phyloP scores from a whole-genome alignment of 2,888 invertebrate species.

The Euphydryas editha region DNA sequence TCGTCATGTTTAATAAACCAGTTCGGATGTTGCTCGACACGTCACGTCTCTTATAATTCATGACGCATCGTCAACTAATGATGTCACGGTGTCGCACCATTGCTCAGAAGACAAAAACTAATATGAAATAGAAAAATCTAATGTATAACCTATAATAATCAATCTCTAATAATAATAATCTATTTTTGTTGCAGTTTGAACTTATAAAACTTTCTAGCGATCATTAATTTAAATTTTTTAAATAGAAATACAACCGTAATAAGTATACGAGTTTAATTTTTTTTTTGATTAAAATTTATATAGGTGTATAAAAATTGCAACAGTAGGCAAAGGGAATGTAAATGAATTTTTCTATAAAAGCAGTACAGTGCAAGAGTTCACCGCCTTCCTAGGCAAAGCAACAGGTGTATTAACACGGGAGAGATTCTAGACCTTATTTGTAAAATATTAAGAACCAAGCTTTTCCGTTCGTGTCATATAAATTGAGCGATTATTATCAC shows the following conservation, averaged over 20 bases:
- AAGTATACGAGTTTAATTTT: too few relatives aligned
- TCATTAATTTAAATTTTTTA: neutral
- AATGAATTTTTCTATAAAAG: neutral
- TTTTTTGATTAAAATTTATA: too few relatives aligned
- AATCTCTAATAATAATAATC: neutral
- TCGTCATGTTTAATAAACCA: conserved; percentile 35
- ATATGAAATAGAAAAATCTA: neutral
- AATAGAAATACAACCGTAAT: neutral
- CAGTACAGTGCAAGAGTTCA: conserved; percentile 7
- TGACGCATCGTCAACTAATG: conserved; percentile 47
- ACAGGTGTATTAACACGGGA: conserved; percentile 34
- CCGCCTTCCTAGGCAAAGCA: conserved; percentile 26
- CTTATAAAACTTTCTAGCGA: neutral
- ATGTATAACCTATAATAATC: neutral
- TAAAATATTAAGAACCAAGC: conserved; percentile 1
- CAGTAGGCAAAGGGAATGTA: neutral
- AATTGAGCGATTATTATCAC: conserved; percentile 40
- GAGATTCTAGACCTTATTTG: conserved; percentile 43
- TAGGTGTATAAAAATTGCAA: neutral
- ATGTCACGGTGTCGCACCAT: conserved; percentile 38
- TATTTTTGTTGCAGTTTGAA: neutral
- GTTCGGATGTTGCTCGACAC: conserved; percentile 40
- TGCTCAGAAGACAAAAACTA: conserved; percentile 14
- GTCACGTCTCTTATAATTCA: conserved; percentile 45
- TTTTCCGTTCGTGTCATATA: conserved; percentile 9